These are phyloP conservation scores for Trachelus iudaicus DNA, from an alignment of 2,888 invertebrate genomes.

Conservation along the genomic window DNA sequence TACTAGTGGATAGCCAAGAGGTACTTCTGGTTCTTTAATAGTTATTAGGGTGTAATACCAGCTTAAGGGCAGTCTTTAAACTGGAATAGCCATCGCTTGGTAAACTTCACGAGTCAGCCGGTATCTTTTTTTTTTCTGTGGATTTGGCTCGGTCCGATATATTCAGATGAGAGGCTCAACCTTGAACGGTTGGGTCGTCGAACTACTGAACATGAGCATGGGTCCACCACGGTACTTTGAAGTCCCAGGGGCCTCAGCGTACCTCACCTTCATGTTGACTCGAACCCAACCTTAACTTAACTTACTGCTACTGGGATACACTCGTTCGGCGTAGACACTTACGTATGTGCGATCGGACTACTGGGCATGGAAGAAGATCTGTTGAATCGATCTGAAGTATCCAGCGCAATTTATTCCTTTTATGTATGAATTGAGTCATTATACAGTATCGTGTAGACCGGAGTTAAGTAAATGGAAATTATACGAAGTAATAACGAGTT, in stretches of 20 bases:
- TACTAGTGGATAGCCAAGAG: not conserved
- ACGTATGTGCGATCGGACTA: not conserved
- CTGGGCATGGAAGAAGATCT: not conserved
- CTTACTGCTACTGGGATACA: not conserved
- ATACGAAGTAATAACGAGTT: not conserved
- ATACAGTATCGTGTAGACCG: not conserved
- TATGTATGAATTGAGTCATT: not conserved
- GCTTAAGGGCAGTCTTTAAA: not conserved
- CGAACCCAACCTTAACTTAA: not conserved
- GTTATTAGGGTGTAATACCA: not conserved
- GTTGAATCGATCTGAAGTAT: not conserved
- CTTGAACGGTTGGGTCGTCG: slow-evolving; percentile 57
- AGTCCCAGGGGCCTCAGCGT: slow-evolving; percentile 19
- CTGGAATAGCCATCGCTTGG: not conserved
- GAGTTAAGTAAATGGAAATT: not conserved
- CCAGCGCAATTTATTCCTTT: not conserved
- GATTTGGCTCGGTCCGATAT: slow-evolving; percentile 41
- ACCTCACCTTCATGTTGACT: slow-evolving; percentile 13
- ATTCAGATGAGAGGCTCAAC: slow-evolving; percentile 50
- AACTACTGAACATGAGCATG: slow-evolving; percentile 42
- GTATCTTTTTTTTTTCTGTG: slow-evolving; percentile 43
- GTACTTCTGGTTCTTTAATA: not conserved
- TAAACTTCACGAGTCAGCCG: slow-evolving; percentile 9
- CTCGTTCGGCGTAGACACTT: not conserved
- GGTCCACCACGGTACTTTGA: slow-evolving; percentile 19